Conservation (phyloP, 2,113 vertebrate genomes). For the Hystrix brachyura region DNA sequence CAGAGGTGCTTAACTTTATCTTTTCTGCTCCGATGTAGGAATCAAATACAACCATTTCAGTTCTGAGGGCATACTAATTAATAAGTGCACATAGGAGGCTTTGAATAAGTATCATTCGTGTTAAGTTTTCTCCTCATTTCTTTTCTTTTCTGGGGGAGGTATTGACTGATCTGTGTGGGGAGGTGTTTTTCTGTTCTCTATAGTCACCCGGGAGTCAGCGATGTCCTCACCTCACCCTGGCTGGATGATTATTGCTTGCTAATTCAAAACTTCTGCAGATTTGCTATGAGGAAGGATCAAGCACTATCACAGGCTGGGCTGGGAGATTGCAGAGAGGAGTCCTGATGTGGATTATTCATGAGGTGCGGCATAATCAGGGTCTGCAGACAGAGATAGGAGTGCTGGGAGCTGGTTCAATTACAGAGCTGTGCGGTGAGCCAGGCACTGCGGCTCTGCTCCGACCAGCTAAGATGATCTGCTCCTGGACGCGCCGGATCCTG, state of each 20-base stretch:
- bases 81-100: not conserved
- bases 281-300: constrained; percentile 78
- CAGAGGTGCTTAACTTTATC: not conserved
- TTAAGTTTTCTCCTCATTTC: not conserved
- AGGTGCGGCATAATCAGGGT: constrained; percentile 82
- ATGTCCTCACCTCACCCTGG: constrained; percentile 83
- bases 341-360: constrained; percentile 85
- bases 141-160: not conserved
- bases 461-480: constrained; percentile 42
- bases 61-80: not conserved
- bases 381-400: constrained; percentile 83
- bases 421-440: constrained; percentile 70
- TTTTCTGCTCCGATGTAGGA: not conserved
- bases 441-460: constrained; percentile 12
- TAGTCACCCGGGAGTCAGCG: constrained; percentile 73
- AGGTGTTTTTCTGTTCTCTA: constrained; percentile 81
- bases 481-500: not conserved
- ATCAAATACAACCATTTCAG: not conserved
- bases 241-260: constrained; percentile 84
- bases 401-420: constrained; percentile 77
- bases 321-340: constrained; percentile 83
- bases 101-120: not conserved
- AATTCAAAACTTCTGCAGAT: constrained; percentile 85
- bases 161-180: not conserved
- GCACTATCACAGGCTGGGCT: constrained; percentile 77